Evolutionary conservation across 2,113 vertebrate genomes (phyloP), one percentile per base, ranked within the genome.

Genomic region (Vidua macroura): DNA sequence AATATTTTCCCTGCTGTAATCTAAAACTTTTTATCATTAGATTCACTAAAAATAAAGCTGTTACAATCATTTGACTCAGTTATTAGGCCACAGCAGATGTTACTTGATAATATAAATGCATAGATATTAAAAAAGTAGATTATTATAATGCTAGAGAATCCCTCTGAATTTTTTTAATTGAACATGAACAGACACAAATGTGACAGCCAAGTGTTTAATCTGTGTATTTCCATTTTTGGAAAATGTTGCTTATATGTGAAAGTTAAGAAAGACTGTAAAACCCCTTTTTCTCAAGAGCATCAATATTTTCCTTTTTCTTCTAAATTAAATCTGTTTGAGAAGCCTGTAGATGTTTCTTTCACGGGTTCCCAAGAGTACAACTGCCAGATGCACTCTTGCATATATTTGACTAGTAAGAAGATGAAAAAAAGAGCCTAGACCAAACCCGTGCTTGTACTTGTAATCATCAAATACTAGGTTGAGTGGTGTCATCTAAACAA

Each of bases 121-220:
- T 48, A 91, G 87, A 94, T 93, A 82, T 46, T 84, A 82, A 86
- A 94, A 92, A 95, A 88, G 46, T 51, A 87, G 81, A 95, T 96
- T 95, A 92, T 83, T 77, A 70, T 93, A 95, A 95, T 85, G n/a
- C 55, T 80, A 91, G 81, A 89, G 51, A 90, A 95, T 80, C 63
- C 31, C 35, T 91, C 63, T 83, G 67, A 86, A 80, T 91, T 83
- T 92, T 92, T 97, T 93, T 94, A 95, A 96, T 94, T 95, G 87
- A 93, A 92, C 62, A 78, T 4, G 43, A 92, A 86, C 62, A 90
- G 72, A 89, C 81, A 89, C 70, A 85, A 93, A 85, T 77, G 39
- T 76, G 87, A 83, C 87, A 91, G 91, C 67, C 82, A 95, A 95
- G 51, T 92, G 33, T 83, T 95, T 91, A 89, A 95, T 88, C 63